Evolutionary conservation across 1,140 invertebrate species (phyloP).

Genomic region (Vanessa atalanta): DNA sequence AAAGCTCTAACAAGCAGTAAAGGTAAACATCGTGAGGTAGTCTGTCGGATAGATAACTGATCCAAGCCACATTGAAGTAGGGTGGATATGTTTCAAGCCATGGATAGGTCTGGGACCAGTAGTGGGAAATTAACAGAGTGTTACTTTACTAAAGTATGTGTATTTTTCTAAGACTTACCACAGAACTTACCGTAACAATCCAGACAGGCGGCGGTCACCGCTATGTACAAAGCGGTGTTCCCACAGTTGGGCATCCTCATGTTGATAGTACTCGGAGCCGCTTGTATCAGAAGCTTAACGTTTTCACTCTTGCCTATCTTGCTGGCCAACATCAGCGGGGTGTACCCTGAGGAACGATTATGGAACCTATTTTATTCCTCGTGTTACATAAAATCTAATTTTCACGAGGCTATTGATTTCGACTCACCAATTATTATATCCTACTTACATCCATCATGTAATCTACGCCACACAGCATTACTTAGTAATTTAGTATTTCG

Average conservation of each 20-base stretch:
- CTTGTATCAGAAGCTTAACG: constrained; percentile 40
- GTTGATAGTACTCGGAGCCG: constrained; percentile 41
- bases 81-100: no score
- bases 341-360: constrained; percentile 49
- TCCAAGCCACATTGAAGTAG: no score
- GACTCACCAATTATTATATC: no score
- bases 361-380: constrained; percentile 11
- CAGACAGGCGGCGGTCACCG: constrained; percentile 47
- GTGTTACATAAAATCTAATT: no score
- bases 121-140: background rate
- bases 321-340: constrained; percentile 59
- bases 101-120: background rate
- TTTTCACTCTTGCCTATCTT: constrained; percentile 41
- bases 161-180: background rate
- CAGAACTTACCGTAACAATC: constrained; percentile 46
- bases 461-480: no score
- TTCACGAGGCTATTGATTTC: no score
- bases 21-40: no score
- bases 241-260: constrained; percentile 52
- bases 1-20: no score
- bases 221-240: constrained; percentile 56
- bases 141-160: no score
- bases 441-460: background rate
- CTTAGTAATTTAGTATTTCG: no score
- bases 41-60: no score